Evolutionary conservation across 2,888 invertebrate species (phyloP).

Genomic region (Scaptomyza cyrtandrae): DNA sequence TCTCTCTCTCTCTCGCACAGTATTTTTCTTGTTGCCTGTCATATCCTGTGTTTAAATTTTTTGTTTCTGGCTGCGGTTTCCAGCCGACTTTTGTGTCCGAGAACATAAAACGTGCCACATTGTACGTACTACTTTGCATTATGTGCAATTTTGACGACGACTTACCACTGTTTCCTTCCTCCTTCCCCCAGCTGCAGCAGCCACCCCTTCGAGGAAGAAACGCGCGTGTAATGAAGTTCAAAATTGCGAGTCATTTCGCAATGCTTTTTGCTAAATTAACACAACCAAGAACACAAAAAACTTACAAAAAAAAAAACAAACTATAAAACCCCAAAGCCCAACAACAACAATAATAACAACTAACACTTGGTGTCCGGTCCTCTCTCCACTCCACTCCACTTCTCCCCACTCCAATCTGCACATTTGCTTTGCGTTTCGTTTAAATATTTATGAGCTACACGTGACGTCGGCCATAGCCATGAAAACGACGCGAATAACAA

Average conservation of each 20-base stretch:
- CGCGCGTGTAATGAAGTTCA: conserved; percentile 68
- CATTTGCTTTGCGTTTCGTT: conserved; percentile 22
- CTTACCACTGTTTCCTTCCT: not conserved
- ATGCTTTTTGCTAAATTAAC: conserved; percentile 79
- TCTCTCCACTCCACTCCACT: not conserved
- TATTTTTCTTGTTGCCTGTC: conserved; percentile 6
- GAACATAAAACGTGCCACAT: conserved; percentile 6
- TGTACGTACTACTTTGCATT: conserved; percentile 29
- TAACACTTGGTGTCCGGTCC: conserved; percentile 20
- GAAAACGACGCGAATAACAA: conserved; percentile 31
- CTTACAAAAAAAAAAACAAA: not conserved
- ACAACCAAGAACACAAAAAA: conserved; percentile 54
- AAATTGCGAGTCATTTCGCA: conserved; percentile 74
- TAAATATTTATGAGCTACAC: conserved; percentile 70
- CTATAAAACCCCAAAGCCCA: conserved; percentile 52
- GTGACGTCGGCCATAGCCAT: conserved; percentile 55
- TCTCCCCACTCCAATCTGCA: not conserved
- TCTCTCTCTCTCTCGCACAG: not conserved
- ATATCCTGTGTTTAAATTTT: conserved; percentile 37
- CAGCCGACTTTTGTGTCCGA: not conserved
- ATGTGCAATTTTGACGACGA: conserved; percentile 23
- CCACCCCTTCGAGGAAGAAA: conserved; percentile 11
- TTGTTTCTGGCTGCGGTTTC: conserved; percentile 16
- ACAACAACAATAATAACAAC: not conserved
- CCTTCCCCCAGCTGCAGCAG: conserved; percentile 15